Base-by-base conservation (phyloP, 2,888 invertebrate genomes). In the Pandemis cinnamomeana region DNA sequence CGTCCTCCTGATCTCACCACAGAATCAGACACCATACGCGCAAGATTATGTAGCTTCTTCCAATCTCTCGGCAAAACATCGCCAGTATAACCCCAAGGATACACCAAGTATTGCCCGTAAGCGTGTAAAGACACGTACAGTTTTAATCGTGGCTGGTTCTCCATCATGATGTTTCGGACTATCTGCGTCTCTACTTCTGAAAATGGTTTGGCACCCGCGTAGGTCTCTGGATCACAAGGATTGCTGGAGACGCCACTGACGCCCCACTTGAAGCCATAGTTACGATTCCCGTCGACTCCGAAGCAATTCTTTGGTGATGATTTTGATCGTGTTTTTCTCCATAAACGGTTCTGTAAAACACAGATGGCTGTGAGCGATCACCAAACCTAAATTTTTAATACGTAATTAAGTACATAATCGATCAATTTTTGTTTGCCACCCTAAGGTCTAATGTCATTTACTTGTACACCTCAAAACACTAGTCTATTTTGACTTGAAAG, bases 221-320 rank as follows among this genome's bases (percentile, higher is more conserved):
- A 96, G 0, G 94, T 95, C 51, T 96, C 95, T 51, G 76, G 79
- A 63, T 94, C 88, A 83, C 96, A 96, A 0, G 95, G 95, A 77
- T 95, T 87, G 0, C 61, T 83, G 71, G 97, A 96, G 0, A 96
- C 95, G 0, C 98, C 95, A 86, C 84, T 95, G 81, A 86, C 95
- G 80, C 95, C 96, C 96, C 96, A 97, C 79, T 96, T 94, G 82
- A 92, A 95, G 36, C 95, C 96, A 82, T 96, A 97, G 88, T 97
- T 97, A 20, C 97, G 90, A 83, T 97, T 97, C 5, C 95, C 95
- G 79, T 97, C 97, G 0, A 95, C 95, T 2, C 97, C 97, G 41
- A 79, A 84, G 79, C 97, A 97, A 0, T 75, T 63, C 2, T 79
- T 75, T 1, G 79, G 76, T 5, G 75, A 46, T 13, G 46, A 51